These are phyloP conservation scores for Arrhopalites spinosus DNA, from an alignment of 2,888 invertebrate genomes.

Conservation along the genomic window DNA sequence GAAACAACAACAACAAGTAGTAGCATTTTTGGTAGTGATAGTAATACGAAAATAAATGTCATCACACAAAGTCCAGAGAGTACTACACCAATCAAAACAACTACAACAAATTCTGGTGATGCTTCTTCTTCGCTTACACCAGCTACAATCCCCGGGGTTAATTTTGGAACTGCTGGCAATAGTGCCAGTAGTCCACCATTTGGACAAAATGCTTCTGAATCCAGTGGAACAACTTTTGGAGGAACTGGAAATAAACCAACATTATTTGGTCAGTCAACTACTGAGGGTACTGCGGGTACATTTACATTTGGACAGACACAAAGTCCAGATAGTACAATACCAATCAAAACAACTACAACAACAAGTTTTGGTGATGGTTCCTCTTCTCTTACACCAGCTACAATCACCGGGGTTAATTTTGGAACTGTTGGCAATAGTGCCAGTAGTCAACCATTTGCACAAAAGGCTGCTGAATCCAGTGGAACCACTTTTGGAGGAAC, in stretches of 20 bases:
- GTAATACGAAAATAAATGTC: not conserved
- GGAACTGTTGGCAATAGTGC: not conserved
- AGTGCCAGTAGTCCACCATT: not conserved
- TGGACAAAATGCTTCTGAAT: not conserved
- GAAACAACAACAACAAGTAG: not conserved
- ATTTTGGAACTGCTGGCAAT: not conserved
- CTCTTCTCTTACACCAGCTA: not conserved
- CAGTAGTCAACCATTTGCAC: too few relatives aligned
- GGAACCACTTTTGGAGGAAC: not conserved
- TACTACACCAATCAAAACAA: not conserved
- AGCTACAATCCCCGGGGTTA: too few relatives aligned
- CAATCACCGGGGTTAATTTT: not conserved
- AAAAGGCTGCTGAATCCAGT: not conserved
- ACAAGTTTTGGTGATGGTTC: conserved; percentile 16
- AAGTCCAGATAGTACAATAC: not conserved
- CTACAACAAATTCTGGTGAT: too few relatives aligned
- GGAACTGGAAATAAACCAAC: not conserved
- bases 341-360: not conserved
- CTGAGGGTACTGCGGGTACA: not conserved
- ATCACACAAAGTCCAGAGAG: not conserved
- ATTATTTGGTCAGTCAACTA: conserved; percentile 1
- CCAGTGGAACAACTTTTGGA: not conserved
- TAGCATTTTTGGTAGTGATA: not conserved
- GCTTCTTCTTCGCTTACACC: too few relatives aligned
- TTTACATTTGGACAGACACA: conserved; percentile 15